Evolutionary conservation across 2,797 vertebrate species (phyloP), one percentile per base, ranked within the genome.

Genomic region (Channa striata): DNA sequence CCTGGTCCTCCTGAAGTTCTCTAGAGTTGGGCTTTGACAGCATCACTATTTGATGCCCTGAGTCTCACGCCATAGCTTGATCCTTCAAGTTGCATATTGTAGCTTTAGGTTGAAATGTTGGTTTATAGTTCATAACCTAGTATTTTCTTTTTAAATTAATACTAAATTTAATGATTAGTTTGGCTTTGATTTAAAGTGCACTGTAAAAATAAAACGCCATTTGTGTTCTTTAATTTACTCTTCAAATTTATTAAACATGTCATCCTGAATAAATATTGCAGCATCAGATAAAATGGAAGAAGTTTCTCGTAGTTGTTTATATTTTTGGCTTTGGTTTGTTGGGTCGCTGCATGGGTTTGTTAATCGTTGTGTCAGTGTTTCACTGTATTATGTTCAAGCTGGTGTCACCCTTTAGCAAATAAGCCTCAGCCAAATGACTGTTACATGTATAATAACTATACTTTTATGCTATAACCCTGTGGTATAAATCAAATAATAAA

Each of bases 241-340:
- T 44, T 44, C 8, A 9, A 8, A 44, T 42, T 17, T 14, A 16
- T 17, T 17, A 44, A n/a, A 44, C 8, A 44, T 44, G 25, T 30
- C 8, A 19, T 4, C n/a, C 4, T 44, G n/a, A 19, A 44, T 10
- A 49, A 14, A 43, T 42, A 16, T 63, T 36, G 4, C 48, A 37
- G 36, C 5, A 57, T 69, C 43, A 30, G 37, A 71, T 65, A 50
- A 49, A 40, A 75, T 64, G 33, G 44, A 71, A 61, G 46, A 56
- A 44, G n/a, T 34, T 25, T 61, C 66, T 59, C 12, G 16, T 8
- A 64, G 54, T 17, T 20, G 51, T 58, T 40, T 56, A 60, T 47
- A 68, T 17, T 8, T 75, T 19, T 62, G 8, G 54, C 53, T 68
- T 62, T 60, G 19, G n/a, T n/a, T n/a, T n/a, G n/a, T n/a, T n/a